Base-by-base conservation (phyloP, 2,888 invertebrate genomes). In the Matsumyia berberina region DNA sequence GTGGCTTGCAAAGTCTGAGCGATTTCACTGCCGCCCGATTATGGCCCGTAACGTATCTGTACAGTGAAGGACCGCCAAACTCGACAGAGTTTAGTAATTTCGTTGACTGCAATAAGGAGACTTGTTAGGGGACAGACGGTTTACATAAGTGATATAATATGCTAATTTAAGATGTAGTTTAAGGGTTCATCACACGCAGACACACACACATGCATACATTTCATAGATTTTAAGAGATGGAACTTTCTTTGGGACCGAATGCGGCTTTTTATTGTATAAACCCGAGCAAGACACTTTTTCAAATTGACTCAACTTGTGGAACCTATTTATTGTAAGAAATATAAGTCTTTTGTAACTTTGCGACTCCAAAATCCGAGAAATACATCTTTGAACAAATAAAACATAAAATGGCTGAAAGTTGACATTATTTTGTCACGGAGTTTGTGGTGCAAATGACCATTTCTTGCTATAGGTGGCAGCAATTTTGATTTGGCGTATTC, bases 11-110 rank as follows among this genome's bases (percentile, higher is more conserved):
- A 87, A 90, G 90, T 86, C 88, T 92, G 70, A 91, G 89, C 55
- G 91, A 92, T 80, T 90, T 92, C 81, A 90, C 90, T 15, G 92
- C 93, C 60, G 93, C 93, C 7, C 91, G 93, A 19, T 90, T 92
- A 77, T 97, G 96, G 96, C 96, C 96, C 0, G 95, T 97, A 15
- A 95, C 96, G 0, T 97, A 96, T 89, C 93, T 97, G 0, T 97
- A 97, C 89, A 94, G 95, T 90, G 95, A 95, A 79, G 94, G 95
- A 37, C 97, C 97, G 3, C 96, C 96, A 0, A 96, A 96, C 89
- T 93, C 94, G 87, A 95, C 95, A 4, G 92, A 92, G 81, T 89
- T 92, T 88, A 92, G 91, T 87, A 91, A 92, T 88, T 91, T 92
- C 62, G 91, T 92, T 72, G 92, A 92, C 88, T 92, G 92, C 87